These are phyloP conservation scores for Urocolius indicus DNA, from an alignment of 2,113 vertebrate genomes.

Conservation along the genomic window DNA sequence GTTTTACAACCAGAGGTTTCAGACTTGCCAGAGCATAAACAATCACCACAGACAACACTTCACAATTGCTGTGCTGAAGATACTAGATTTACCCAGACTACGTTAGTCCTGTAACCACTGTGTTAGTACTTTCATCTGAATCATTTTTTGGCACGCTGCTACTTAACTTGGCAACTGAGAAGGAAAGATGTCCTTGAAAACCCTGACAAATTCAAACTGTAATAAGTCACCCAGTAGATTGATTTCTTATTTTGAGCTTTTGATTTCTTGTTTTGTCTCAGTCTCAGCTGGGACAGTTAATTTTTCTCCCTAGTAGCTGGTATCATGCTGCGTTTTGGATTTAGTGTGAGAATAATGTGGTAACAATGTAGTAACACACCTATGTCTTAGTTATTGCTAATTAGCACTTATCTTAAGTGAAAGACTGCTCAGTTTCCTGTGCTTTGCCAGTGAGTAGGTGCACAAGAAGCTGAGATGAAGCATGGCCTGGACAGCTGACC, in stretches of 20 bases:
- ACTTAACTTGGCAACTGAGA: neutral
- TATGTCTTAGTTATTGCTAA: too few species aligned
- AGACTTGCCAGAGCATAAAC: neutral
- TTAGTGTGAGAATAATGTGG: too few species aligned
- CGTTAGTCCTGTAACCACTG: neutral
- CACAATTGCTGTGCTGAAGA: neutral
- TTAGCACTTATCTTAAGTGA: too few species aligned
- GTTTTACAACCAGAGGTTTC: neutral
- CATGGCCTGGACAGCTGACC: too few species aligned
- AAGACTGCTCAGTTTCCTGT: too few species aligned
- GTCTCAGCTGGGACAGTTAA: too few species aligned
- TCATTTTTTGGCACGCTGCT: neutral
- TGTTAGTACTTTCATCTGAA: neutral
- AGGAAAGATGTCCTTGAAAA: neutral
- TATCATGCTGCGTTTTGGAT: too few species aligned
- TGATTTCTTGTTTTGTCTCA: too few species aligned
- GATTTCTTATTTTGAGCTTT: neutral
- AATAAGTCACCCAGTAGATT: neutral
- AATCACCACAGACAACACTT: neutral
- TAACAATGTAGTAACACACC: too few species aligned
- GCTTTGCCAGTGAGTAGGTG: too few species aligned
- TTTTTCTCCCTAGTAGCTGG: too few species aligned
- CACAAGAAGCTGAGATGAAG: too few species aligned
- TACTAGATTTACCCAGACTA: neutral
- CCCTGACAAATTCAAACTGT: neutral